Base-by-base conservation (phyloP, 2,888 invertebrate genomes). In the Gastracanthus pulcherrimus region DNA sequence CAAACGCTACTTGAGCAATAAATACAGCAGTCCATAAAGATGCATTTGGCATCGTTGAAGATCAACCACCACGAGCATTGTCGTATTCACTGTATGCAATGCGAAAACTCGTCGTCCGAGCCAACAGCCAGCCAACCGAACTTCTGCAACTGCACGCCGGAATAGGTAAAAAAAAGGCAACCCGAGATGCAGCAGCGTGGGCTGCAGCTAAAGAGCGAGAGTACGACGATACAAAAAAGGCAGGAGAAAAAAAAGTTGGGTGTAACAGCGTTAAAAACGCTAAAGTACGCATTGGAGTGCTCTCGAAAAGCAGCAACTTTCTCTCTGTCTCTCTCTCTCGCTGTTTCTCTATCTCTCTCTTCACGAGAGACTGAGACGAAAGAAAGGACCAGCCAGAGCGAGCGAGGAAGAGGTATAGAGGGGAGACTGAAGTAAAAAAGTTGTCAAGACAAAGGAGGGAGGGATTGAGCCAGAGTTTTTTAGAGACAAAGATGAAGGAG, bases 241-340 rank as follows among this genome's bases (percentile, higher is more conserved):
- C 76, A 80, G 11, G 41, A 29, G 26, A 62, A 76, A 64, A 45
- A 41, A 82, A 78, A 71, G 74, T 72, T 82, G 58, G 62, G 78
- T 60, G 79, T 80, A 80, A 82, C 80, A 74, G 82, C 76, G 74
- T 80, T 84, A 80, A 82, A 84, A 85, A 82, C 76, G 81, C 60
- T 75, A 67, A 84, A 84, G 81, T 74, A 84, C 80, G 82, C 76
- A 84, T 64, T 82, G 81, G 58, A 83, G 82, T 80, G 55, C 69
- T 66, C 82, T 83, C 48, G 77, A 70, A 80, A 74, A 51, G 70
- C 74, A 75, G 74, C 71, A n/a, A n/a, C n/a, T n/a, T n/a, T n/a
- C n/a, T n/a, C n/a, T n/a, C n/a, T n/a, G n/a, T n/a, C n/a, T n/a
- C n/a, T n/a, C n/a, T n/a, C n/a, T n/a, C n/a, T n/a, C n/a, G n/a